Conservation (phyloP, 2,888 invertebrate genomes). For the Molorchus minor region DNA sequence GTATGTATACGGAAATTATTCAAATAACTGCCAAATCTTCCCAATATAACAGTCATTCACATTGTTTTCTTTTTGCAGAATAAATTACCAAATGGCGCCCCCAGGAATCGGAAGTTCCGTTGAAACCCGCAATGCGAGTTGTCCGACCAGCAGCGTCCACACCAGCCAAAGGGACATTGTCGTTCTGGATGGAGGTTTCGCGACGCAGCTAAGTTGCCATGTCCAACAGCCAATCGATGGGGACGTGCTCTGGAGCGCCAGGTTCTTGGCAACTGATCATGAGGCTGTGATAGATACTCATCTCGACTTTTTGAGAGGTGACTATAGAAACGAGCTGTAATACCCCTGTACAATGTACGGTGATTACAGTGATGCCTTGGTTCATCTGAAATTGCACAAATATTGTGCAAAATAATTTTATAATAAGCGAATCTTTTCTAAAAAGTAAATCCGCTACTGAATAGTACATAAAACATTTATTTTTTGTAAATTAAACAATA, state of each 20-base stretch:
- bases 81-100: slow-evolving; percentile 48
- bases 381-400: too few relatives aligned
- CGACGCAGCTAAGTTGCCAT: slow-evolving; percentile 80
- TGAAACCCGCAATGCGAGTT: slow-evolving; percentile 27
- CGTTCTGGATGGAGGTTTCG: slow-evolving; percentile 80
- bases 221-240: slow-evolving; percentile 80
- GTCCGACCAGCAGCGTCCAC: slow-evolving; percentile 4
- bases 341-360: too few relatives aligned
- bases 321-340: too few relatives aligned
- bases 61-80: slow-evolving; percentile 8
- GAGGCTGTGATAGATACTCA: slow-evolving; percentile 83
- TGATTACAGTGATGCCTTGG: too few relatives aligned
- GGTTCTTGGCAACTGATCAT: slow-evolving; percentile 81
- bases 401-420: too few relatives aligned
- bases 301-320: slow-evolving; percentile 83
- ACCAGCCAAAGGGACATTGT: slow-evolving; percentile 48
- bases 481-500: too few relatives aligned
- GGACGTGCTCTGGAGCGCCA: slow-evolving; percentile 90
- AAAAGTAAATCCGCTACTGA: too few relatives aligned
- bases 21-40: too few relatives aligned
- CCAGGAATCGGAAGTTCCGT: slow-evolving; percentile 51
- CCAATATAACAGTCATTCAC: not conserved
- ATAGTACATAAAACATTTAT: too few relatives aligned
- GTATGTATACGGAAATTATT: too few relatives aligned
- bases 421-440: too few relatives aligned